Evolutionary conservation across 92 coral and sea anemone species (phyloP), one percentile per base, ranked within the genome.

Genomic region (Micromussa lordhowensis): DNA sequence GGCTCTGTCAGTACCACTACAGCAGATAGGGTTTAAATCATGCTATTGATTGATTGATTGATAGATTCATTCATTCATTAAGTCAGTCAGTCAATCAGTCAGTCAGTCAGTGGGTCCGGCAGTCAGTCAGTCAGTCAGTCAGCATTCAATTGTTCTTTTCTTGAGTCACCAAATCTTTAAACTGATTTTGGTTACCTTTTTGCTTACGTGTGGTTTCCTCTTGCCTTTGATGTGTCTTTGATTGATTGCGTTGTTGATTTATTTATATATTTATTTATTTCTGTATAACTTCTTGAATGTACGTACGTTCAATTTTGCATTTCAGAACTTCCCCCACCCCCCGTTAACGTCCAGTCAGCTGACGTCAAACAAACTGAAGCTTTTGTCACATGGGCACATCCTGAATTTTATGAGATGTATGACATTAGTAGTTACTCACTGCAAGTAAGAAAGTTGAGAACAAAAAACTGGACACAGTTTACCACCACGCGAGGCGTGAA

Each of bases 301-400:
- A 13, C 12, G 51, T 4, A 35, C 10, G 51, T 44, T 44, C 12
- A 44, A 44, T 44, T 44, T 5, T 44, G 51, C 3, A n/a, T 73
- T 34, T 64, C 71, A 95, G 98, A 90, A 38, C 90, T 79, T 51
- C 95, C 98, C 55, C 98, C 98, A 16, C 91, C 95, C 19, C 98
- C 98, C 8, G 61, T 70, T n/a, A 59, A 95, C 29, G 69, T 88
- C 36, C 78, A 59, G 28, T 21, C 87, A 13, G 75, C 91, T 68
- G 92, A 95, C 82, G 78, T 95, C 72, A 76, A 84, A 68, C 70
- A 69, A 79, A 89, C 89, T 26, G 85, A 93, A 57, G 95, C 92
- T 29, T 48, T 69, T 10, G 84, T 95, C 28, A 69, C 70, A 38
- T 95, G 98, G 98, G 59, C 88, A 4, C 94, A 94, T 2, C 98